phyloP scores from a whole-genome alignment of 2,113 vertebrate species.

The Ciconia stormi region DNA sequence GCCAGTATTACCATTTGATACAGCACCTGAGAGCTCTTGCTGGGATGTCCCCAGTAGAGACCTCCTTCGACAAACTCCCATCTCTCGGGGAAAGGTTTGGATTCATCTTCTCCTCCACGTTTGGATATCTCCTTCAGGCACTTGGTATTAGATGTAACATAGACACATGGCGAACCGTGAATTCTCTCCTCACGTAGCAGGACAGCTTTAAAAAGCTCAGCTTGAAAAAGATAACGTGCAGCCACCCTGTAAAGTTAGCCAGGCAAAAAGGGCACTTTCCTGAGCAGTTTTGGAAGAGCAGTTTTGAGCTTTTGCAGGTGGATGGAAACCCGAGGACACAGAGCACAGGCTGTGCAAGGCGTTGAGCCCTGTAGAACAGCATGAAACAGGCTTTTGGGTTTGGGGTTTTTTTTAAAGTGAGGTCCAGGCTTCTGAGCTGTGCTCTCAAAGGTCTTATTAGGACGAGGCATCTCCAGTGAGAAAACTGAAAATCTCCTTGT shows the following conservation, averaged over 20 bases:
- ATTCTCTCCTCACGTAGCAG: background rate
- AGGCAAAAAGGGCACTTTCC: constrained; percentile 16
- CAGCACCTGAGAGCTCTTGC: background rate
- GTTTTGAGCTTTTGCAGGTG: background rate
- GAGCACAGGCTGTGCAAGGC: background rate
- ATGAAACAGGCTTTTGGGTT: background rate
- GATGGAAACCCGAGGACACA: accelerated
- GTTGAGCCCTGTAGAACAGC: accelerated
- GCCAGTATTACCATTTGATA: accelerated
- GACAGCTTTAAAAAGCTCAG: background rate
- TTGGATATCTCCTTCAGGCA: background rate
- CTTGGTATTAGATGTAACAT: background rate
- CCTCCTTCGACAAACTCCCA: background rate
- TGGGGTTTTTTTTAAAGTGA: background rate
- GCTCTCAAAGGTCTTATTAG: background rate
- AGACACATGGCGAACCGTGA: accelerated
- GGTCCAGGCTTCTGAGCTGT: background rate
- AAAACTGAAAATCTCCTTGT: background rate
- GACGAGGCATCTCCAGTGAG: background rate
- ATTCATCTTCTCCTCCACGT: background rate
- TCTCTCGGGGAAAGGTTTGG: background rate
- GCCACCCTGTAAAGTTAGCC: background rate
- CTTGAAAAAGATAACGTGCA: background rate
- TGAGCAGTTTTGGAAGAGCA: background rate
- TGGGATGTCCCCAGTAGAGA: background rate